These are phyloP conservation scores for Oophaga pumilio DNA, from an alignment of 2,113 vertebrate genomes.

Conservation along the genomic window DNA sequence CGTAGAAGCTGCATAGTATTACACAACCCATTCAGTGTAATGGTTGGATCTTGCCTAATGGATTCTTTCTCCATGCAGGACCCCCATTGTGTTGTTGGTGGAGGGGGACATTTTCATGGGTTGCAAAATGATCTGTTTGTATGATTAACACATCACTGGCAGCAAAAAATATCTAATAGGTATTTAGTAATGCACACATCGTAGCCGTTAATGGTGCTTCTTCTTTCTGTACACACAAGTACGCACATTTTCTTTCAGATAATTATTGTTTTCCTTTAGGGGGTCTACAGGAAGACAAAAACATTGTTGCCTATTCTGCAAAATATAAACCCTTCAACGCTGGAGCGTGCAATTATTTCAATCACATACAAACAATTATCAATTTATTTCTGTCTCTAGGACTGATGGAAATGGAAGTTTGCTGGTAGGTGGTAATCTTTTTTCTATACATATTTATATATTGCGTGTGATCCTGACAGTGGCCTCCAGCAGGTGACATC, in stretches of 20 bases:
- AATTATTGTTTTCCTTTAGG: slow-evolving; percentile 13
- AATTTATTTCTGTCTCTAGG: neutral
- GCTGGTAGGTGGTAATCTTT: slow-evolving; percentile 30
- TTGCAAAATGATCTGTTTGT: neutral
- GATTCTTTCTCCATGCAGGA: too few species aligned
- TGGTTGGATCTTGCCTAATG: too few species aligned
- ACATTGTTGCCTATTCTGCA: neutral
- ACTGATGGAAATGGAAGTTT: slow-evolving; percentile 1
- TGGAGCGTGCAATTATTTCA: slow-evolving; percentile 31
- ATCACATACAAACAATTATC: slow-evolving; percentile 31
- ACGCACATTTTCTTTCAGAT: neutral
- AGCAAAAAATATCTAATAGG: neutral
- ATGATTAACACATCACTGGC: neutral
- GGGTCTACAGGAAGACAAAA: neutral
- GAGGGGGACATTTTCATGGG: too few species aligned
- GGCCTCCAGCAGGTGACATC: slow-evolving; percentile 7
- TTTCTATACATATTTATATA: slow-evolving; percentile 1
- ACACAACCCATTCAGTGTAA: too few species aligned
- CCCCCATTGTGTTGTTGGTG: too few species aligned
- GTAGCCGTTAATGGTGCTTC: neutral
- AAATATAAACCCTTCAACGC: neutral
- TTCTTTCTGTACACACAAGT: neutral
- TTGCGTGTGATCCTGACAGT: slow-evolving; percentile 16
- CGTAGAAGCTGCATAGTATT: too few species aligned
- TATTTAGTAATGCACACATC: neutral